A percentile compares a stretch with the other conserved stretches of the same genome.
These are phyloP conservation scores for Eristalis tenax DNA, from an alignment of 2,888 invertebrate species.

Conservation along the genomic window DNA sequence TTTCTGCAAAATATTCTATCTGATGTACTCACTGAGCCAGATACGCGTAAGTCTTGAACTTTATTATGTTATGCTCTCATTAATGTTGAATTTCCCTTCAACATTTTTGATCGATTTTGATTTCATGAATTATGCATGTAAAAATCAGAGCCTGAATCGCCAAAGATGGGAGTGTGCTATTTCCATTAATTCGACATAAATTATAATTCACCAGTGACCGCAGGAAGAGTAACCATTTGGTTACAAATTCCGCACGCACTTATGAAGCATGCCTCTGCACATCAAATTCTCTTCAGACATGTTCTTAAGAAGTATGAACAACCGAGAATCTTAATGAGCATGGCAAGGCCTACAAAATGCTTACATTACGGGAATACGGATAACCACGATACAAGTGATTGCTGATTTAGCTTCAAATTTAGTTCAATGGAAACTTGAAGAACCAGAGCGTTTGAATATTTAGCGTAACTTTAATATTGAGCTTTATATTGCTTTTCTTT, in stretches of 20 bases:
- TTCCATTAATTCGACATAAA: neutral
- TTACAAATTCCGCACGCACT: neutral
- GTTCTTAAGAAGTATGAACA: neutral
- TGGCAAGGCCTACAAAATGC: neutral
- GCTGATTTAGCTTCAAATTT: neutral
- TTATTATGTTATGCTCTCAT: no score
- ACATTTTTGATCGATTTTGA: no score
- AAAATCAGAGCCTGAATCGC: neutral
- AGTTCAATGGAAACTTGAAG: no score
- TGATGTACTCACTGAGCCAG: no score
- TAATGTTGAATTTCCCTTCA: no score
- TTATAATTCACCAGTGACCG: neutral
- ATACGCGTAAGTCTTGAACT: no score
- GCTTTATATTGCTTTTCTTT: no score
- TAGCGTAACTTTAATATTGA: no score
- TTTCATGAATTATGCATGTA: no score
- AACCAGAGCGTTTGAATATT: no score
- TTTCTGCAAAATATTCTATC: no score
- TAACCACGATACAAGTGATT: neutral
- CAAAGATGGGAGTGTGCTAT: neutral
- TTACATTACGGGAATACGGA: neutral
- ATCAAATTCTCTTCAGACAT: neutral
- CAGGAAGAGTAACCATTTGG: neutral
- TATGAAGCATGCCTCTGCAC: neutral
- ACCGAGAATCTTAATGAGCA: neutral